These are phyloP conservation scores for Arctopsyche grandis DNA, from an alignment of 1,140 invertebrate genomes.

Conservation along the genomic window DNA sequence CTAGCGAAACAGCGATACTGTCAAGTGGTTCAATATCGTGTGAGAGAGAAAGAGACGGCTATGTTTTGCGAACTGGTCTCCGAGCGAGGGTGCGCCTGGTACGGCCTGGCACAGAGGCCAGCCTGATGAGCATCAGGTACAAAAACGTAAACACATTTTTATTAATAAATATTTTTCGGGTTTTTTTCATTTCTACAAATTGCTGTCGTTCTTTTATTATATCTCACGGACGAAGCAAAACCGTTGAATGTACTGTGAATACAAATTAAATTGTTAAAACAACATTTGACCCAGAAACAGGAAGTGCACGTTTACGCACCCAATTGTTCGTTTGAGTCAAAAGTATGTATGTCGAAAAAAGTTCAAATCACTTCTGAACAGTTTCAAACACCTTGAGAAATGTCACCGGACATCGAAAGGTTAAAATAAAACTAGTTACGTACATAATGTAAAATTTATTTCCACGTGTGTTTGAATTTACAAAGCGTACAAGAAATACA, in stretches of 20 bases:
- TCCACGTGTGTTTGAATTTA: too few species aligned
- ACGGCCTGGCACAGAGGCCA: conserved; percentile 51
- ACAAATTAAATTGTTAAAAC: neutral
- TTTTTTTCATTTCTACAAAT: conserved; percentile 20
- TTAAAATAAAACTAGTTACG: too few species aligned
- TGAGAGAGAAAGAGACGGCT: conserved; percentile 17
- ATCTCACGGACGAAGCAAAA: neutral
- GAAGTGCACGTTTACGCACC: neutral
- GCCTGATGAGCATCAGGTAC: conserved; percentile 39
- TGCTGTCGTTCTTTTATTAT: too few species aligned
- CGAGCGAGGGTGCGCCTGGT: conserved; percentile 32
- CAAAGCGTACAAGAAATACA: too few species aligned
- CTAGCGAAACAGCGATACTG: neutral
- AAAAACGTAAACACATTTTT: conserved; percentile 48
- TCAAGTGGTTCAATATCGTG: neutral
- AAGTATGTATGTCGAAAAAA: too few species aligned
- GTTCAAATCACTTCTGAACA: too few species aligned
- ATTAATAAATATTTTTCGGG: conserved; percentile 38
- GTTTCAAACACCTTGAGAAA: too few species aligned
- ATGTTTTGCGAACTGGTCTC: conserved; percentile 1
- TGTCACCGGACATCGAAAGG: too few species aligned
- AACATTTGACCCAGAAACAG: neutral
- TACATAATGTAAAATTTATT: too few species aligned
- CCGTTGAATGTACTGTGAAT: neutral
- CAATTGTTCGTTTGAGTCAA: too few species aligned